Base-by-base conservation (phyloP, 2,113 vertebrate species). In the Callipepla squamata region DNA sequence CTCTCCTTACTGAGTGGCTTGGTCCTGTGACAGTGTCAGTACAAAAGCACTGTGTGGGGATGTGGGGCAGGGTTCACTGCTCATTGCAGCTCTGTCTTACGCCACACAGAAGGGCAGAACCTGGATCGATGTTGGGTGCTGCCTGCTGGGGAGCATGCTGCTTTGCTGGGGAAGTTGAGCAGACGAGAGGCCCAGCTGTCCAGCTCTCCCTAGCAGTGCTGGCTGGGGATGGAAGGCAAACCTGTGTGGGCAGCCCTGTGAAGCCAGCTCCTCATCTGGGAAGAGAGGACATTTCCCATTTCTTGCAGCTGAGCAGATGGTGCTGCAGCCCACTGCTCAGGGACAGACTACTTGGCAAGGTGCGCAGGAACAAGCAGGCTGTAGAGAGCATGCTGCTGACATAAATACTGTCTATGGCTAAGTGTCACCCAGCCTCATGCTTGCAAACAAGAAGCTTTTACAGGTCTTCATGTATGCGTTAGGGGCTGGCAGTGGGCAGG, bases 281-380 rank as follows among this genome's bases (percentile, higher is more conserved):
- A 19, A 26, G 36, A 58, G 19, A 36, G 32, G 26, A 69, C 40
- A 20, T n/a, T 21, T 11, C 11, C 44, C 21, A 30, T 21, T 13
- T 40, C n/a, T 28, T 0, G 2, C 25, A 47, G 45, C 67, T 6
- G 28, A 16, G 51, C 22, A 2, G 12, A 7, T 0, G 3, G 22
- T 72, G 11, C 65, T 14, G 2, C 7, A 57, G 42, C 51, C 36
- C 30, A 4, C 34, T 63, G 55, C 13, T 18, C 47, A 0, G 38
- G 69, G 16, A 36, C 40, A 1, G 1, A 16, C 50, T 0, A 0
- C 48, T 13, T 19, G 32, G 16, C 1, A 0, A 22, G 45, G 16
- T 7, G 7, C 6, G 4, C 0, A 3, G 48, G 63, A 21, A 15
- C 1, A 0, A 47, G n/a, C 0, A 1, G 47, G 3, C 30, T 4